Evolutionary conservation across 2,113 vertebrate genomes (phyloP), one percentile per base, ranked within the genome.

Genomic region (Hypocryptadius cinnamomeus): DNA sequence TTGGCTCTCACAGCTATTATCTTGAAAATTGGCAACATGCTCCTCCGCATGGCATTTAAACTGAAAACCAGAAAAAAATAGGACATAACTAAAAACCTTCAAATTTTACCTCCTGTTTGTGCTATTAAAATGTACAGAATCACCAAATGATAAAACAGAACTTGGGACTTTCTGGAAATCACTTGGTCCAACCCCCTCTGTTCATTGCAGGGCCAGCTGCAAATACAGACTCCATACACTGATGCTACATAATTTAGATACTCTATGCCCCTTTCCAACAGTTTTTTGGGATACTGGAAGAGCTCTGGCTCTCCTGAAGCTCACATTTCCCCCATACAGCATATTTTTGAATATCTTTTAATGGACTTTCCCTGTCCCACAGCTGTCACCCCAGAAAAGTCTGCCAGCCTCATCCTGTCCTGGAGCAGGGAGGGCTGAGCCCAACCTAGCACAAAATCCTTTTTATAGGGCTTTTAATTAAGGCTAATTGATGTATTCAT

Each of bases 401-500:
- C 59, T 76, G 59, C 45, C 79, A 91, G 39, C 24, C 47, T 83
- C 39, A 85, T 50, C 35, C 18, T 35, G 47, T 23, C 63, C 42
- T 50, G 19, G 5, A 13, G 37, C 24, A 18, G 40, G 11, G 21
- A 16, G 4, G 8, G 16, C 30, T 77, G 72, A 90, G 35, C 56
- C 30, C 42, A 83, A 4, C 7, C 25, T 33, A 48, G 61, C 3
- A 65, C 1, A 65, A 82, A 91, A 65, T 92, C 42, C 27, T 74
- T 79, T 90, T 91, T 45, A 69, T 18, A 69, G 90, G 70, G 90
- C 85, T 92, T 92, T 92, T 96, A 93, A 95, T 95, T 92, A 95
- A 56, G 50, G 64, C 51, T 93, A 90, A 96, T 78, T 78, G 92
- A 88, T 73, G 45, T 44, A 40, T 44, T 66, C 2, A 1, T 88